Conservation (phyloP, 2,888 invertebrate species). For the Pachymerium ferrugineum region DNA sequence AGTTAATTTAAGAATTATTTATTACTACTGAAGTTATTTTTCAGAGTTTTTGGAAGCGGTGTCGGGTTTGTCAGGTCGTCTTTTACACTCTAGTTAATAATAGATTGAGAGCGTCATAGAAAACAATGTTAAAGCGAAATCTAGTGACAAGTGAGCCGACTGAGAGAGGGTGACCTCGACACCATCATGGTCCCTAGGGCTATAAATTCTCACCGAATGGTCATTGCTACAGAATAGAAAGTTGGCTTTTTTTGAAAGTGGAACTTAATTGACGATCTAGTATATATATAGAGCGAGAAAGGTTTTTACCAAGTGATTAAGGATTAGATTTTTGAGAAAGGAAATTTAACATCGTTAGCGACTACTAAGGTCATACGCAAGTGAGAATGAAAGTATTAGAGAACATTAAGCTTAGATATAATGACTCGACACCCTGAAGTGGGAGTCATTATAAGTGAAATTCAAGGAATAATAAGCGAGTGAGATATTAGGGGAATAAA, state of each 20-base stretch:
- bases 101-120: slow-evolving; percentile 3
- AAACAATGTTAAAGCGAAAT: slow-evolving; percentile 6
- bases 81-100: not conserved
- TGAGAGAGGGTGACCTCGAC: slow-evolving; percentile 4
- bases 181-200: not conserved
- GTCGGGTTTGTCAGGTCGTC: not conserved
- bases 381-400: no score
- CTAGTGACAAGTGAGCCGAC: slow-evolving; percentile 9
- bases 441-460: no score
- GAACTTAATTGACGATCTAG: not conserved
- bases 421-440: no score
- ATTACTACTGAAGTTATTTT: not conserved
- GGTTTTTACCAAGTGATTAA: not conserved
- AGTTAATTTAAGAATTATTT: not conserved
- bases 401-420: no score
- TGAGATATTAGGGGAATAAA: no score
- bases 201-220: slow-evolving; percentile 9
- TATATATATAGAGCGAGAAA: not conserved
- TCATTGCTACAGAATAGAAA: not conserved
- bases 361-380: no score
- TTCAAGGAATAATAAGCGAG: no score
- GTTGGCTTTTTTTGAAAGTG: not conserved
- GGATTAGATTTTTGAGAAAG: not conserved
- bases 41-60: not conserved
- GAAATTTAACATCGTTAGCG: no score